A percentile compares a stretch with the other conserved stretches of the same genome.
These are phyloP conservation scores for Siniperca chuatsi DNA, from an alignment of 2,113 vertebrate genomes.

Conservation along the genomic window DNA sequence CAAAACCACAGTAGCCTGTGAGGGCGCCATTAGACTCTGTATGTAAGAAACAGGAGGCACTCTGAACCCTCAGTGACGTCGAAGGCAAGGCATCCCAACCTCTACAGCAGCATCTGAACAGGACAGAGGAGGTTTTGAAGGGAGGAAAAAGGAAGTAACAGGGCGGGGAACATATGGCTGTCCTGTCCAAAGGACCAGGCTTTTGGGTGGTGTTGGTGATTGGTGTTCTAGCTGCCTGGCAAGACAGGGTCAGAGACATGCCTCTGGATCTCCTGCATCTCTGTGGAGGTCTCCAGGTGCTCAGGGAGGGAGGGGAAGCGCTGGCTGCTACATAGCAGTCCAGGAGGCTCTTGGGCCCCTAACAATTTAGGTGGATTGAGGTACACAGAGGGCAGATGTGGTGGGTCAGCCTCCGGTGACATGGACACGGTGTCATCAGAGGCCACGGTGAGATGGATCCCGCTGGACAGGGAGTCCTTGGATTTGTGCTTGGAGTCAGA, in stretches of 20 bases:
- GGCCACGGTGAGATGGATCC: constrained; percentile 80
- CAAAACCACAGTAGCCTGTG: constrained; percentile 15
- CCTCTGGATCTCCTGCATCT: constrained; percentile 88
- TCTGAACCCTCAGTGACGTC: constrained; percentile 40
- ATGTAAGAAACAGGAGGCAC: constrained; percentile 37
- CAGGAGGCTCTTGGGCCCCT: constrained; percentile 67
- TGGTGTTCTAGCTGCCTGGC: constrained; percentile 86
- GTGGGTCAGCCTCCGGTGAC: constrained; percentile 79
- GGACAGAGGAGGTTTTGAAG: constrained; percentile 17
- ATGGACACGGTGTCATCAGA: constrained; percentile 82
- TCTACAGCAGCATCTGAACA: constrained; percentile 55
- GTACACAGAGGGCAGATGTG: constrained; percentile 31
- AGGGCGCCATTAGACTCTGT: constrained; percentile 14
- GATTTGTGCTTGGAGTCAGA: constrained; percentile 83
- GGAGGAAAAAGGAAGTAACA: background rate
- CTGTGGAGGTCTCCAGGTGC: constrained; percentile 85
- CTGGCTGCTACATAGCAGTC: constrained; percentile 81
- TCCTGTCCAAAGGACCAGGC: background rate
- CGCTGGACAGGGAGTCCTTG: constrained; percentile 84
- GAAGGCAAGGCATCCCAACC: constrained; percentile 21
- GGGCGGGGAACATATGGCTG: constrained; percentile 22
- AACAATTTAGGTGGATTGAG: constrained; percentile 26
- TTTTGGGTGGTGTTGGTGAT: background rate
- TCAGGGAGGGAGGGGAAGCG: constrained; percentile 94
- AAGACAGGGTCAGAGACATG: constrained; percentile 91